These are phyloP conservation scores for Epirrhoe alternata DNA, from an alignment of 2,888 invertebrate genomes.

Conservation along the genomic window DNA sequence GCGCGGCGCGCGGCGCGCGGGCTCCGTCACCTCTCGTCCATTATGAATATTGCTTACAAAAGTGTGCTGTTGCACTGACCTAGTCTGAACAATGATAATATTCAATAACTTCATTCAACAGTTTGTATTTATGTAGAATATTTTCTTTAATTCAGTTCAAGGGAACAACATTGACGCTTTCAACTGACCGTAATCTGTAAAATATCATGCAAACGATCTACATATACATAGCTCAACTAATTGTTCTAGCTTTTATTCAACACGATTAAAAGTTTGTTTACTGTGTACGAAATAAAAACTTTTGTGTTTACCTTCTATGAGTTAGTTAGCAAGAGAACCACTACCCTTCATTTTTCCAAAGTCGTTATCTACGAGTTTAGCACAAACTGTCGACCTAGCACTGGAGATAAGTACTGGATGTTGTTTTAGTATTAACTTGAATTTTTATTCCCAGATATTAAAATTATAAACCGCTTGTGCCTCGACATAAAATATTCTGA, in stretches of 20 bases:
- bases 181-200: too few species aligned
- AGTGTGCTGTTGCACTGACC: neutral
- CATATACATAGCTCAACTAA: too few species aligned
- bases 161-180: too few species aligned
- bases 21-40: constrained; percentile 5
- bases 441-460: neutral
- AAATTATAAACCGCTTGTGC: neutral
- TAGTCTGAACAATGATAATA: neutral
- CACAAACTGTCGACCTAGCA: neutral
- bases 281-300: too few species aligned
- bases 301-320: too few species aligned
- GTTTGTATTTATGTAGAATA: too few species aligned
- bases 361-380: neutral
- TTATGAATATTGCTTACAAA: constrained; percentile 19
- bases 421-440: neutral
- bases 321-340: too few species aligned
- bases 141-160: too few species aligned
- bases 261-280: too few species aligned
- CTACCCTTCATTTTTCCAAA: too few species aligned
- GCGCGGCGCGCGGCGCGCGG: neutral
- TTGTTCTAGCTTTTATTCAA: too few species aligned
- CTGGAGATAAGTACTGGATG: neutral
- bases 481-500: neutral
- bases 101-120: neutral
- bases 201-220: too few species aligned